A percentile compares a stretch with the other conserved stretches of the same genome.
These are phyloP conservation scores for Lamellibrachia columna DNA, from an alignment of 2,888 invertebrate species.

Conservation along the genomic window DNA sequence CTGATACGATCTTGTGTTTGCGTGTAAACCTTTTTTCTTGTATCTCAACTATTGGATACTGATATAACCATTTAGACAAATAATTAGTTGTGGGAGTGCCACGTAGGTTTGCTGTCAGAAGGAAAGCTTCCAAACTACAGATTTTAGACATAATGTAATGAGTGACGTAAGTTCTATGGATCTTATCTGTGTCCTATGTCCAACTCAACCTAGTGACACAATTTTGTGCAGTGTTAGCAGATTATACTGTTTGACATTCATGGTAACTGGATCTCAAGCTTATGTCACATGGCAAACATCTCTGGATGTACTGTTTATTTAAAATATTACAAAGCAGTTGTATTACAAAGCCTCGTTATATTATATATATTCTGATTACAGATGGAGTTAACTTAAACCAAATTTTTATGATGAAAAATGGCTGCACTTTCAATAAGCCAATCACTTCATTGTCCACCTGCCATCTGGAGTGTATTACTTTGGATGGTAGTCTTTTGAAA, in stretches of 20 bases:
- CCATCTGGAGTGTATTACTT: background rate
- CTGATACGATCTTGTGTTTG: no score
- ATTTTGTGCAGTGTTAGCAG: background rate
- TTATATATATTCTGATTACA: no score
- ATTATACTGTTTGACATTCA: background rate
- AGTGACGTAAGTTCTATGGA: background rate
- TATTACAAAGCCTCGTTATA: no score
- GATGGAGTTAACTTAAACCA: background rate
- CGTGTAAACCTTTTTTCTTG: no score
- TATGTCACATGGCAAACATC: no score
- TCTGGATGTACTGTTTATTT: no score
- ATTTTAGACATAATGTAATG: background rate
- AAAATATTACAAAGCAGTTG: no score
- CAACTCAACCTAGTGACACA: constrained; percentile 7
- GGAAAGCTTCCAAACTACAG: background rate
- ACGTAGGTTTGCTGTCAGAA: background rate
- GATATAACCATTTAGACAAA: background rate
- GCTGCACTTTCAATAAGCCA: background rate
- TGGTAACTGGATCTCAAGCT: background rate
- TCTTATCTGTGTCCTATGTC: background rate
- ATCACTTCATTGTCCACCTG: background rate
- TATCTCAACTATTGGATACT: background rate
- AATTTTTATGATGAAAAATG: background rate
- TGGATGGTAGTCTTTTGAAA: background rate
- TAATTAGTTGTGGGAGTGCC: background rate